Evolutionary conservation across 2,888 invertebrate species (phyloP).

Genomic region (Pandemis heparana): DNA sequence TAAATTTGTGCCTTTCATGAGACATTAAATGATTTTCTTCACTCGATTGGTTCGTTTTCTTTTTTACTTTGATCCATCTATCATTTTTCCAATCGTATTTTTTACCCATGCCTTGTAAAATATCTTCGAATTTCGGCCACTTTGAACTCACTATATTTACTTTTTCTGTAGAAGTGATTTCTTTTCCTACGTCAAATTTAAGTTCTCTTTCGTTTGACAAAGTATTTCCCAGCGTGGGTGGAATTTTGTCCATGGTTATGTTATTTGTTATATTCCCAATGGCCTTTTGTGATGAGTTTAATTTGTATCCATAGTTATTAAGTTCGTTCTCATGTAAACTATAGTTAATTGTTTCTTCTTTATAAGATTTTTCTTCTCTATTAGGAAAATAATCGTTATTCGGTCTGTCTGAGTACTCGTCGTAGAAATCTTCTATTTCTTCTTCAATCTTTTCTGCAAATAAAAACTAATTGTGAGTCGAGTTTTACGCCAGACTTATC

Average conservation of each 20-base stretch:
- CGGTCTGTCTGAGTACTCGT: slow-evolving; percentile 67
- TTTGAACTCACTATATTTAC: slow-evolving; percentile 31
- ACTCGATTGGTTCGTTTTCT: slow-evolving; percentile 58
- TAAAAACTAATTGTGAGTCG: slow-evolving; percentile 48
- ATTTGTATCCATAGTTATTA: slow-evolving; percentile 24
- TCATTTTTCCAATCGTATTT: slow-evolving; percentile 82
- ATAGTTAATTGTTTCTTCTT: background rate
- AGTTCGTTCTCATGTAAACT: slow-evolving; percentile 56
- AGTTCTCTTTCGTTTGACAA: slow-evolving; percentile 2
- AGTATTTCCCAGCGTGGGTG: slow-evolving; percentile 5
- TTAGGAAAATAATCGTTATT: slow-evolving; percentile 58
- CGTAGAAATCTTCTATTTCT: slow-evolving; percentile 73
- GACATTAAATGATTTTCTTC: slow-evolving; percentile 57
- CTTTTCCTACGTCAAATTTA: slow-evolving; percentile 19
- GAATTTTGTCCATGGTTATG: background rate
- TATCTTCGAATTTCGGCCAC: slow-evolving; percentile 80
- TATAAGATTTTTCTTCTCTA: slow-evolving; percentile 46
- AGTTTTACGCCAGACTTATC: background rate
- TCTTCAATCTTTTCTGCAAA: slow-evolving; percentile 74
- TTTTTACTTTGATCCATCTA: slow-evolving; percentile 78
- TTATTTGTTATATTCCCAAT: slow-evolving; percentile 26
- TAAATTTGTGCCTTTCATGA: slow-evolving; percentile 76
- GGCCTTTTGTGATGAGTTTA: background rate
- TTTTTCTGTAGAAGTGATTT: slow-evolving; percentile 25
- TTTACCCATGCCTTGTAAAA: slow-evolving; percentile 72